These are phyloP conservation scores for Leptinotarsa defecta DNA, from an alignment of 1,140 invertebrate genomes.

Conservation along the genomic window DNA sequence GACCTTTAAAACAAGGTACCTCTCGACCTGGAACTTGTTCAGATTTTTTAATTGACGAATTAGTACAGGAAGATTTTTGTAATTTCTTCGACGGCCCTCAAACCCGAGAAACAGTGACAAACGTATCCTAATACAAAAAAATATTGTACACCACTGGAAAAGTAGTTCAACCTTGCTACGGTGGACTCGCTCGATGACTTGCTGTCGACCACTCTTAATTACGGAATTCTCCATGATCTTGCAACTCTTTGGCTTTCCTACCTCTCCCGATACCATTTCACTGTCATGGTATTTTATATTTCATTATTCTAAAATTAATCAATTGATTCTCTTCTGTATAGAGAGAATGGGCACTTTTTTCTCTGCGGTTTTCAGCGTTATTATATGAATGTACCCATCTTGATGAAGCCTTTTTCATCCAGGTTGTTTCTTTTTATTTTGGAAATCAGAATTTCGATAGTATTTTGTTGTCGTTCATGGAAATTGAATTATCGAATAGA, in stretches of 20 bases:
- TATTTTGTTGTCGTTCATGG: too few species aligned
- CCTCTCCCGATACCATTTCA: constrained; percentile 9
- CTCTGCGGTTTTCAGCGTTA: background rate
- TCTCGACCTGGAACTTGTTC: too few species aligned
- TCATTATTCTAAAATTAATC: constrained; percentile 20
- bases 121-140: too few species aligned
- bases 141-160: background rate
- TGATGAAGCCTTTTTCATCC: background rate
- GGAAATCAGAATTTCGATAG: too few species aligned
- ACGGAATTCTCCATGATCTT: constrained; percentile 22
- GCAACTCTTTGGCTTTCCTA: constrained; percentile 13
- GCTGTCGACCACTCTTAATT: constrained; percentile 22
- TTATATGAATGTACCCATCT: background rate
- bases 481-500: too few species aligned
- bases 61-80: too few species aligned
- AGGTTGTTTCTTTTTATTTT: background rate
- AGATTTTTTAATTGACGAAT: too few species aligned
- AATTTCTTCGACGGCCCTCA: too few species aligned
- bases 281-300: constrained; percentile 22
- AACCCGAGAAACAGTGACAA: too few species aligned
- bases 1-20: too few species aligned
- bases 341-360: background rate
- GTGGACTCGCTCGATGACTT: constrained; percentile 21
- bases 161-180: constrained; percentile 14
- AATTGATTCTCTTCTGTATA: background rate